Base-by-base conservation (phyloP, 2,888 invertebrate genomes). In the Epiblema foenella region DNA sequence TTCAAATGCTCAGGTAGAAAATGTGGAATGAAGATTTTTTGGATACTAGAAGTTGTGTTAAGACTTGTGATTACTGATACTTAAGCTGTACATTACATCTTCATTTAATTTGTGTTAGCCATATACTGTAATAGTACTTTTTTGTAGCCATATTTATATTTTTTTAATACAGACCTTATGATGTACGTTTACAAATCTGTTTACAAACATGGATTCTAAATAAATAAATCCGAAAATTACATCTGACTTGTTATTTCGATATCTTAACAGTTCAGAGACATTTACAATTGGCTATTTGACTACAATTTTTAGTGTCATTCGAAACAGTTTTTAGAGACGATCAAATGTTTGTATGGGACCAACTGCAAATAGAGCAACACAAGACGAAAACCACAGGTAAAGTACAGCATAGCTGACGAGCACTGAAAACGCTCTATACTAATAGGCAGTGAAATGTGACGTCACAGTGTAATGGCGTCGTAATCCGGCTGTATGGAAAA, bases 151-250 rank as follows among this genome's bases (percentile, higher is more conserved):
- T 89, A 88, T 92, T 91, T 90, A 89, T 91, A 89, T 89, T 89
- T 93, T 92, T 93, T 91, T 91, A 88, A 87, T 87, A 87, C 85
- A 83, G 81, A 89, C 84, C 80, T 89, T 89, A 89, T 84, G 82
- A 71, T 89, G 91, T 92, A 91, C 90, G 90, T 91, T 92, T 89
- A 89, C 87, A 89, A 88, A 89, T 90, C 89, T 86, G 88, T 89
- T 89, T 90, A 90, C 89, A 89, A 89, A 90, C 88, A 87, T 86
- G 90, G 90, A 92, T 89, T 92, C 91, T 92, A 88, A 93, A 92
- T 92, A 91, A 92, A 93, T 91, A 89, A 90, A 92, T 89, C 87
- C 87, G 84, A 88, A 90, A 86, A 81, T 79, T 78, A 58, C 9
- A 60, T 24, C 65, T 37, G 67, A 37, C n/a, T 75, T 79, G 66